Percentiles rank a stretch among this genome's conserved stretches.
phyloP scores from a whole-genome alignment of 2,113 vertebrate genomes.

The Heterochromis multidens region DNA sequence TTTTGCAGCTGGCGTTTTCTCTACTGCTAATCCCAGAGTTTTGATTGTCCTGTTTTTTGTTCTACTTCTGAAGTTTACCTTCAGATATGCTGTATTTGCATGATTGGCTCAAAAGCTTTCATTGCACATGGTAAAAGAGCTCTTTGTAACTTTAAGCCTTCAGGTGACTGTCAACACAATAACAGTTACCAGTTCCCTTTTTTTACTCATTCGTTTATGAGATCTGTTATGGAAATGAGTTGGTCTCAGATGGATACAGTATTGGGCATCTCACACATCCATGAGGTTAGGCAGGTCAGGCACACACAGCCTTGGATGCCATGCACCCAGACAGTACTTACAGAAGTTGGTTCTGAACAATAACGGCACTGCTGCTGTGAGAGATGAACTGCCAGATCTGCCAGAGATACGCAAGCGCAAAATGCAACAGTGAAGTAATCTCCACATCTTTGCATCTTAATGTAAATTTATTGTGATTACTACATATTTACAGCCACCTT shows the following conservation, averaged over 20 bases:
- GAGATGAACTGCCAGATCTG: conserved; percentile 12
- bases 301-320: background rate
- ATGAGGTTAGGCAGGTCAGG: background rate
- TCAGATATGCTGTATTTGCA: background rate
- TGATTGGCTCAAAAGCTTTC: background rate
- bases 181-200: conserved; percentile 64
- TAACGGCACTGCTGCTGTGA: background rate
- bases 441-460: conserved; percentile 7
- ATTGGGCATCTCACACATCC: background rate
- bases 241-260: background rate
- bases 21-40: background rate
- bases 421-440: conserved; percentile 7
- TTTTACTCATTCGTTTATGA: conserved; percentile 42
- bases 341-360: background rate
- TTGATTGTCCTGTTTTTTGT: background rate
- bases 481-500: background rate
- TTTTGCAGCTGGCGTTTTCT: background rate
- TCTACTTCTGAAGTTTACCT: background rate
- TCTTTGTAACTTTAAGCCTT: background rate
- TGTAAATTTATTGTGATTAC: conserved; percentile 12
- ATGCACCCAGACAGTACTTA: background rate
- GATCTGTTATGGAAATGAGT: conserved; percentile 69
- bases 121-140: background rate
- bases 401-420: conserved; percentile 31
- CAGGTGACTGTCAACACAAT: background rate